A percentile compares a stretch with the other conserved stretches of the same genome.
phyloP scores from a whole-genome alignment of 1,140 invertebrate genomes.

The Drosophila miranda region DNA sequence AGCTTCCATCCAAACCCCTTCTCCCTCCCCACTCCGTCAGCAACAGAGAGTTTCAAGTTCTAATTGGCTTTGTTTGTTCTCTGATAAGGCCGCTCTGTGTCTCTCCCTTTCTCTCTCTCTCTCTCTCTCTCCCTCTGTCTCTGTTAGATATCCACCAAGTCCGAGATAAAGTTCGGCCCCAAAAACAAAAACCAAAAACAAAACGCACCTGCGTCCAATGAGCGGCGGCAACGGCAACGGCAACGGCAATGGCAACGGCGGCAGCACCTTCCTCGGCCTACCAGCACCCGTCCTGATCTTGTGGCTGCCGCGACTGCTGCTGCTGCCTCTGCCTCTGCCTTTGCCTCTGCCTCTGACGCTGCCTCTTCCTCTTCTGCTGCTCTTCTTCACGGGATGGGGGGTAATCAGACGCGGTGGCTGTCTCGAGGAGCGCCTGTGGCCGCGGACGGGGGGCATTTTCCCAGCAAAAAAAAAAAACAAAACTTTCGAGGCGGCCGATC shows the following conservation, averaged over 20 bases:
- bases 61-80: constrained; percentile 64
- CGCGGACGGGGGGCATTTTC: constrained; percentile 28
- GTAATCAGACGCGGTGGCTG: constrained; percentile 1
- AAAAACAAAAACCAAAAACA: not conserved
- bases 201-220: constrained; percentile 41
- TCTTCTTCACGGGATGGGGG: not conserved
- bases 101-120: not conserved
- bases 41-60: constrained; percentile 54
- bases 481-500: constrained; percentile 13
- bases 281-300: no score
- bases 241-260: no score
- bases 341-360: not conserved
- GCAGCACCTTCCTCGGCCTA: no score
- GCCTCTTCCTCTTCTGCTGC: not conserved
- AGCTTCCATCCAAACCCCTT: constrained; percentile 7
- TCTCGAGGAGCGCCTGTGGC: not conserved
- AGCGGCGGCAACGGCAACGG: no score
- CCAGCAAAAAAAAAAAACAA: not conserved
- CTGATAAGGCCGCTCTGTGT: constrained; percentile 45
- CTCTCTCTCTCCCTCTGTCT: no score
- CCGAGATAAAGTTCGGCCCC: constrained; percentile 24
- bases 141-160: not conserved
- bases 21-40: constrained; percentile 36
- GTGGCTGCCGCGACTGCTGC: no score
- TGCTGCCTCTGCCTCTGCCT: not conserved